phyloP scores from a whole-genome alignment of 2,888 invertebrate genomes.

The Lymantria dispar region DNA sequence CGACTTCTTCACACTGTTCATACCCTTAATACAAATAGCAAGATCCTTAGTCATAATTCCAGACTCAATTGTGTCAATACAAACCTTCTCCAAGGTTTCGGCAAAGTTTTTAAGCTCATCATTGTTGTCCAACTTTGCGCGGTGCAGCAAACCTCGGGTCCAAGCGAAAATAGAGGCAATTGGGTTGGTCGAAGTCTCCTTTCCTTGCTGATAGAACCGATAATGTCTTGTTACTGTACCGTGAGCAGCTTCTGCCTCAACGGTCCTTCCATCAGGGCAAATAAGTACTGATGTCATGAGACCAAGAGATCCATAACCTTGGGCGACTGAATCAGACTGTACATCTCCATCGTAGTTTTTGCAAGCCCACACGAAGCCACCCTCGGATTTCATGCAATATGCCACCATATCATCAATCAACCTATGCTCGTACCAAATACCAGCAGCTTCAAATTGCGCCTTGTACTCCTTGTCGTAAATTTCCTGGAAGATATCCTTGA shows the following conservation, averaged over 20 bases:
- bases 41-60: constrained; percentile 99
- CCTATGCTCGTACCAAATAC: constrained; percentile 99
- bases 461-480: constrained; percentile 96
- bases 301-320: constrained; percentile 97
- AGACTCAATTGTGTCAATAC: constrained; percentile 96
- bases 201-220: constrained; percentile 94
- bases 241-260: constrained; percentile 99
- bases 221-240: constrained; percentile 98
- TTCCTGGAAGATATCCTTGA: constrained; percentile 98
- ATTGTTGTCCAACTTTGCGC: constrained; percentile 97
- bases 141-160: constrained; percentile 96
- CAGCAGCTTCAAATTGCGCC: constrained; percentile 89
- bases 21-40: constrained; percentile 98
- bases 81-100: constrained; percentile 93
- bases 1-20: constrained; percentile 87
- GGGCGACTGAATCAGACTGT: constrained; percentile 98
- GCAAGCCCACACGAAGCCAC: constrained; percentile 99
- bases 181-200: constrained; percentile 99
- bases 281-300: constrained; percentile 99
- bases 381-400: constrained; percentile 98
- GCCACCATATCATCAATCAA: constrained; percentile 99
- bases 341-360: constrained; percentile 99
- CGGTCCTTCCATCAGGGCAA: constrained; percentile 98
- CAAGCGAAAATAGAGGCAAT: constrained; percentile 99
- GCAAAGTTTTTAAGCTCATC: constrained; percentile 89